phyloP scores from a whole-genome alignment of 2,113 vertebrate species.

The Abramis brama region DNA sequence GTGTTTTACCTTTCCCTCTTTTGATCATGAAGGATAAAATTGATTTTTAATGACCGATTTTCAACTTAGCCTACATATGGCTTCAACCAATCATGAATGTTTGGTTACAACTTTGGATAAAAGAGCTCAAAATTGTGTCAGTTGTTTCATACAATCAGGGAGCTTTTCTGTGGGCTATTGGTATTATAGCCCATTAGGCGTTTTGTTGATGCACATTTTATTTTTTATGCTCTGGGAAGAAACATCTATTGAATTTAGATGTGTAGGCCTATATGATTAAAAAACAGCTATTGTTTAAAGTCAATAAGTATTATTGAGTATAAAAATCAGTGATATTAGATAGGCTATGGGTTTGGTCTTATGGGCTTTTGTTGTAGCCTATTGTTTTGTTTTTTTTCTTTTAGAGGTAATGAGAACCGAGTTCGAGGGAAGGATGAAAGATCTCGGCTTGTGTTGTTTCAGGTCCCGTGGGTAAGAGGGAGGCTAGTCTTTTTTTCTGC shows the following conservation, averaged over 20 bases:
- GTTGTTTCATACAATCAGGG: background rate
- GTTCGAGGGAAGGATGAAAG: conserved; percentile 38
- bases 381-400: background rate
- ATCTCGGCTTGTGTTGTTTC: conserved; percentile 38
- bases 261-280: background rate
- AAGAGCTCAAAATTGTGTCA: background rate
- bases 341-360: conserved; percentile 25
- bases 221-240: background rate
- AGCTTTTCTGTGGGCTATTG: background rate
- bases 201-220: conserved; percentile 3
- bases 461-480: conserved; percentile 45
- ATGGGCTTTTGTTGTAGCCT: background rate
- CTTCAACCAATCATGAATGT: background rate
- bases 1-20: background rate
- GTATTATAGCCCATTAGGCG: background rate
- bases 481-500: conserved; percentile 52
- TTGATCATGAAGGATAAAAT: background rate
- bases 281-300: conserved; percentile 7
- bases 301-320: conserved; percentile 19
- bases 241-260: background rate
- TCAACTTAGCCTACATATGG: background rate
- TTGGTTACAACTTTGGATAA: background rate
- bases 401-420: conserved; percentile 18
- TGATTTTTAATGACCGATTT: background rate
- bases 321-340: background rate